phyloP scores from a whole-genome alignment of 2,888 invertebrate species.

The Thyatira batis region DNA sequence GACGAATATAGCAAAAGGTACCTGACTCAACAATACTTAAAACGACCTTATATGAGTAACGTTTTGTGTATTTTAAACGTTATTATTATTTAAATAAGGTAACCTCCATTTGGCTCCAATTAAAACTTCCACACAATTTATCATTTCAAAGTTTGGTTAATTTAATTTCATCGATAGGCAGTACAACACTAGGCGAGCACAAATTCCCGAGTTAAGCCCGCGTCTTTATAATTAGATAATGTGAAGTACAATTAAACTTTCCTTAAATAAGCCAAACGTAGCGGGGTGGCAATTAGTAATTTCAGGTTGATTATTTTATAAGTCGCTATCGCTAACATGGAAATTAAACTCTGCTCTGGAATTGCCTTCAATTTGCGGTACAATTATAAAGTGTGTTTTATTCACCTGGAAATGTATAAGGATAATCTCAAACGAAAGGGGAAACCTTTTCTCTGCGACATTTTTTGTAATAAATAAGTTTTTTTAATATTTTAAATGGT shows the following conservation, averaged over 20 bases:
- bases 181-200: conserved; percentile 21
- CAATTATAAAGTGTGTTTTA: too few relatives aligned
- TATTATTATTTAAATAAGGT: neutral
- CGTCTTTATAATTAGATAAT: conserved; percentile 80
- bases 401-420: too few relatives aligned
- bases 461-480: too few relatives aligned
- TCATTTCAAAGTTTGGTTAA: conserved; percentile 8
- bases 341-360: neutral
- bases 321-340: conserved; percentile 33
- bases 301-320: conserved; percentile 74
- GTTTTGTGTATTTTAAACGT: too few relatives aligned
- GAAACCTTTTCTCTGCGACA: too few relatives aligned
- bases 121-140: neutral
- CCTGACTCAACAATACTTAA: too few relatives aligned
- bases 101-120: neutral
- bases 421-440: too few relatives aligned
- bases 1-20: too few relatives aligned
- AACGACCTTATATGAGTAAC: too few relatives aligned
- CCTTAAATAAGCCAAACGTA: conserved; percentile 77
- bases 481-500: too few relatives aligned
- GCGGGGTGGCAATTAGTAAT: conserved; percentile 72
- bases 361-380: neutral
- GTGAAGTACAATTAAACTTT: conserved; percentile 77
- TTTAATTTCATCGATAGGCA: conserved; percentile 23
- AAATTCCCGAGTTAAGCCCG: conserved; percentile 51